Evolutionary conservation across 1,140 invertebrate species (phyloP).

Genomic region (Heliconius congener): DNA sequence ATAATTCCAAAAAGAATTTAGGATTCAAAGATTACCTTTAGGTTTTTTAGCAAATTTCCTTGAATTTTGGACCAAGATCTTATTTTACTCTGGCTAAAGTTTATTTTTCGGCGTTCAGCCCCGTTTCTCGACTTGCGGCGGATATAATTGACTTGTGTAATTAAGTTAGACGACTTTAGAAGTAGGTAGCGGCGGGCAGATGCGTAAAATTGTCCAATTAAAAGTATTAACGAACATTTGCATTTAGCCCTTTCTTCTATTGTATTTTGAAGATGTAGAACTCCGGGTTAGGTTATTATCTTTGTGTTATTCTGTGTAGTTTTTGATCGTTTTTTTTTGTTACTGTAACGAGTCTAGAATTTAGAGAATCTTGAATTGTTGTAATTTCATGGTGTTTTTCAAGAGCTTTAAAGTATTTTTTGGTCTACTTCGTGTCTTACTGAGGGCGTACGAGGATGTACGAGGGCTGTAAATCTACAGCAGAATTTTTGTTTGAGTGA

Average conservation of each 20-base stretch:
- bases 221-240: constrained; percentile 51
- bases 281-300: neutral
- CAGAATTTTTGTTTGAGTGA: too few species aligned
- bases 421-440: too few species aligned
- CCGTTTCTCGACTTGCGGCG: constrained; percentile 7
- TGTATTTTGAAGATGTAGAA: constrained; percentile 13
- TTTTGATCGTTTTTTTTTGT: neutral
- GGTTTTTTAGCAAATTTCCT: constrained; percentile 21
- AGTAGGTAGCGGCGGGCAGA: constrained; percentile 43
- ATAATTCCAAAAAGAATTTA: constrained; percentile 30
- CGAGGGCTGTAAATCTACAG: too few species aligned
- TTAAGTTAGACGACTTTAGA: constrained; percentile 43
- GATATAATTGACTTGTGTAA: constrained; percentile 46
- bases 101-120: neutral
- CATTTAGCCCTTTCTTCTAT: constrained; percentile 39
- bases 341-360: neutral
- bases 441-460: too few species aligned
- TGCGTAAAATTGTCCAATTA: constrained; percentile 53
- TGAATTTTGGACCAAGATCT: neutral
- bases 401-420: too few species aligned
- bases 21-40: constrained; percentile 28
- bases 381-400: too few species aligned
- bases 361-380: too few species aligned
- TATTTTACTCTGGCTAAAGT: constrained; percentile 13
- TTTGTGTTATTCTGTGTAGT: neutral